Base-by-base conservation (phyloP, 1,140 invertebrate genomes). In the Heliconius eleuchia region DNA sequence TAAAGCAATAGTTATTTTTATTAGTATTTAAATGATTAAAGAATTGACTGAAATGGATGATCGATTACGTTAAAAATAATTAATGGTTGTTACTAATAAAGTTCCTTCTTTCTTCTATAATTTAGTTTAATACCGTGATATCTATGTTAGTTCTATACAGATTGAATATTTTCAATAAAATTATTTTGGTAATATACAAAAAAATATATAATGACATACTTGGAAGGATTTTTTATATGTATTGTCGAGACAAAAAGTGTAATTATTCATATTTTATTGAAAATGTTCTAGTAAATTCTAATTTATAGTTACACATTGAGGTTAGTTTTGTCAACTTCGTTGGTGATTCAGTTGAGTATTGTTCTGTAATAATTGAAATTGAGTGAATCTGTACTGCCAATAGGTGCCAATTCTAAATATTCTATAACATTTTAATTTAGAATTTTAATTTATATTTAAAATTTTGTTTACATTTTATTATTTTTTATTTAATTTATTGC, bases 321-420 rank as follows among this genome's bases (percentile, higher is more conserved):
- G 39, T 73, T 73, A 76, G 57, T 76, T 57, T 76, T 79, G 39
- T 52, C 76, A 76, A 80, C 70, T 80, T 16, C 70, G 57, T 34
- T 66, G 71, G 79, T 80, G 79, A 57, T 74, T 71, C 50, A 46
- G 23, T 80, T 76, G 74, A 80, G 79, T 80, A 60, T 72, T 30
- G 42, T 60, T 77, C 74, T 78, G 80, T 78, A 71, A 78, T 81
- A 74, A 71, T 80, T 73, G 70, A 57, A 66, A 75, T 74, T 74
- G 46, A 77, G 52, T 81, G 80, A 81, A 77, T 71, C 37, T 75
- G 76, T 78, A 75, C 75, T 80, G 80, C 80, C 73, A 75, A 76
- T 46, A 30, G 23, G 60, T 66, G 60, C 27, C 60, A 66, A 66
- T 66, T 66, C 27, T 66, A 66, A 30, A 66, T 23, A 27, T 66